Percentiles rank a stretch among this genome's conserved stretches.
These are phyloP conservation scores for Prochilodus magdalenae DNA, from an alignment of 2,113 vertebrate species.

Conservation along the genomic window DNA sequence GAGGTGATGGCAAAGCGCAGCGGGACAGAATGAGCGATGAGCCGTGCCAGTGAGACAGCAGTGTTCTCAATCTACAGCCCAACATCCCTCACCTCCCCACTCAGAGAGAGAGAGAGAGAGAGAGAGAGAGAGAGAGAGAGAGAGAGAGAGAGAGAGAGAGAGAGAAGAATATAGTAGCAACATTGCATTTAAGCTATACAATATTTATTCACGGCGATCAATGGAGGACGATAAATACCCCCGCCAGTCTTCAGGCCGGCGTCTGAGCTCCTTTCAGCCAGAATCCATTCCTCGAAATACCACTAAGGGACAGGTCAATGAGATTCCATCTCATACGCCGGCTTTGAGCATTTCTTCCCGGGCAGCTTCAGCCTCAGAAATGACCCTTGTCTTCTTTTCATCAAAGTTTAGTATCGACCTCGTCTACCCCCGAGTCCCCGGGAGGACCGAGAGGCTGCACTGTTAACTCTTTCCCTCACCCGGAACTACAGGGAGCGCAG, in stretches of 20 bases:
- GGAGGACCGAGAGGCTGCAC: neutral
- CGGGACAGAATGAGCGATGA: constrained; percentile 52
- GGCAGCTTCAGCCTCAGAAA: neutral
- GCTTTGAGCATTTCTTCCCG: constrained; percentile 9
- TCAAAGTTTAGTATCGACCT: constrained; percentile 26
- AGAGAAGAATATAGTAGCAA: constrained; percentile 15
- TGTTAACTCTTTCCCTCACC: neutral
- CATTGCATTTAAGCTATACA: constrained; percentile 40
- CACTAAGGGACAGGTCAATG: constrained; percentile 39
- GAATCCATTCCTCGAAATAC: constrained; percentile 42
- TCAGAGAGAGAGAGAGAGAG: neutral
- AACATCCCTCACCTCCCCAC: constrained; percentile 22
- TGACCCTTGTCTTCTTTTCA: constrained; percentile 28
- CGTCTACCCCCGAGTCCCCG: neutral
- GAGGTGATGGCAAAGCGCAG: constrained; percentile 39
- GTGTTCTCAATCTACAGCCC: constrained; percentile 38
- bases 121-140: too few relatives aligned
- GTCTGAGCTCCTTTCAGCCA: constrained; percentile 20
- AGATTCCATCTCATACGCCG: constrained; percentile 24
- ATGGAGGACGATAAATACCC: constrained; percentile 46
- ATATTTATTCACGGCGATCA: constrained; percentile 48
- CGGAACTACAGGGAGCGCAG: too few relatives aligned
- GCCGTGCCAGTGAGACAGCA: constrained; percentile 11
- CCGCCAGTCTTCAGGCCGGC: constrained; percentile 9
- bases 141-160: constrained; percentile 14